Conservation (phyloP, 1,140 invertebrate genomes). For the Campoletis sonorensis region DNA sequence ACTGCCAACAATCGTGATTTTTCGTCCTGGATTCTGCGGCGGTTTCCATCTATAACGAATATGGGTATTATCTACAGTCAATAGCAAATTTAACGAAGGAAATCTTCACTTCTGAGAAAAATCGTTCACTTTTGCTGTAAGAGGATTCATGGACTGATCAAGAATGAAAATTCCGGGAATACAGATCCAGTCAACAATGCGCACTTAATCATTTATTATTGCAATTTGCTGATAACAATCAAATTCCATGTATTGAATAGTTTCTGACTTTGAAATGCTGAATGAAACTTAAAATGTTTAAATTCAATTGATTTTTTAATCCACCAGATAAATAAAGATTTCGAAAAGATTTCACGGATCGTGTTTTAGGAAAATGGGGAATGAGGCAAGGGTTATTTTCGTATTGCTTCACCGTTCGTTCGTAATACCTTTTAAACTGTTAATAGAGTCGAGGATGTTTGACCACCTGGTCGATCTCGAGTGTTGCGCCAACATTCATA, state of each 20-base stretch:
- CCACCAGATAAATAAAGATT: background rate
- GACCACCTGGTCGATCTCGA: conserved; percentile 72
- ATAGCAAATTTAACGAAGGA: background rate
- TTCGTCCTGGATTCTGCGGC: background rate
- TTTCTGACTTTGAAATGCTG: no score
- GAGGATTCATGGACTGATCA: background rate
- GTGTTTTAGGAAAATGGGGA: background rate
- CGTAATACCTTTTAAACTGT: conserved; percentile 71
- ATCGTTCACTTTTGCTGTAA: conserved; percentile 3
- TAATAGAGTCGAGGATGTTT: conserved; percentile 73
- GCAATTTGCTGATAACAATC: no score
- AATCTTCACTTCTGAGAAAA: background rate
- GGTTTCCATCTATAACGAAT: background rate
- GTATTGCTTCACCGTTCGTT: conserved; percentile 16
- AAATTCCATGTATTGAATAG: no score
- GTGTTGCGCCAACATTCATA: conserved; percentile 77
- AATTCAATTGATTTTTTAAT: no score
- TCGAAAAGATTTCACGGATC: background rate
- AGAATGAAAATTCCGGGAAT: background rate
- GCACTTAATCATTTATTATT: no score
- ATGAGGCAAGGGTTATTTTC: conserved; percentile 9
- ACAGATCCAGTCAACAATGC: no score
- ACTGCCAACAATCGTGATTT: conserved; percentile 48
- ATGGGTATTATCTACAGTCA: background rate
- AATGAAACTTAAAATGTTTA: no score